phyloP scores from a whole-genome alignment of 2,113 vertebrate genomes.

The Antechinus flavipes region DNA sequence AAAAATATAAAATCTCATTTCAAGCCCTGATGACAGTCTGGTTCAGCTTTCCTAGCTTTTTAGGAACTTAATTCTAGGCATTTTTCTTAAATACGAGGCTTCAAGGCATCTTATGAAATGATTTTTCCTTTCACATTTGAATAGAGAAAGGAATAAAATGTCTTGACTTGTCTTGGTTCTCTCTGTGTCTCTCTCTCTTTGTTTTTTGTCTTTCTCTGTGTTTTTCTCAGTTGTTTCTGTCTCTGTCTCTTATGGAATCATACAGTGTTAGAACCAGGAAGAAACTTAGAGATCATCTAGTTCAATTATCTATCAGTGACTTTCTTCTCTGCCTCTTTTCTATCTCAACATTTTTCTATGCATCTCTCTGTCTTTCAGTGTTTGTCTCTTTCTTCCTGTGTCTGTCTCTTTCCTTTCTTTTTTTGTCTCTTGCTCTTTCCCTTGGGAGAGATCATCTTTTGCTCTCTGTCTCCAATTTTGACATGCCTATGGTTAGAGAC shows the following conservation, averaged over 20 bases:
- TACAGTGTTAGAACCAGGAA: background rate
- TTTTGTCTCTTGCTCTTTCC: background rate
- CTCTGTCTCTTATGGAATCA: background rate
- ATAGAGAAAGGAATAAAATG: constrained; percentile 26
- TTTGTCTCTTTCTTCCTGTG: background rate
- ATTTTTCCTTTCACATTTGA: constrained; percentile 54
- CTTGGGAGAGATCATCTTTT: background rate
- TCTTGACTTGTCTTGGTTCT: background rate
- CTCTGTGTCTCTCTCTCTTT: background rate
- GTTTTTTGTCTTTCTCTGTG: background rate
- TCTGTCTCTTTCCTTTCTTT: background rate
- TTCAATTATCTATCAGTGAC: background rate
- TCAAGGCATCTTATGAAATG: constrained; percentile 70
- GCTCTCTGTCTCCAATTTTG: background rate
- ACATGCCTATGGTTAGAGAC: background rate
- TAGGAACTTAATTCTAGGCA: constrained; percentile 76
- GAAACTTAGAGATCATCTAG: background rate
- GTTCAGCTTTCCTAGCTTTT: constrained; percentile 75
- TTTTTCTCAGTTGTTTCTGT: background rate
- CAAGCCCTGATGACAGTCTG: constrained; percentile 75
- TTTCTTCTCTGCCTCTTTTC: background rate
- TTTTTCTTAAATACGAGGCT: constrained; percentile 79
- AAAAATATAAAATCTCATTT: constrained; percentile 73
- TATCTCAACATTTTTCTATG: background rate
- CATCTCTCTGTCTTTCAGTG: background rate